Evolutionary conservation across 2,113 vertebrate species (phyloP).

Genomic region (Platycercus adscitus): DNA sequence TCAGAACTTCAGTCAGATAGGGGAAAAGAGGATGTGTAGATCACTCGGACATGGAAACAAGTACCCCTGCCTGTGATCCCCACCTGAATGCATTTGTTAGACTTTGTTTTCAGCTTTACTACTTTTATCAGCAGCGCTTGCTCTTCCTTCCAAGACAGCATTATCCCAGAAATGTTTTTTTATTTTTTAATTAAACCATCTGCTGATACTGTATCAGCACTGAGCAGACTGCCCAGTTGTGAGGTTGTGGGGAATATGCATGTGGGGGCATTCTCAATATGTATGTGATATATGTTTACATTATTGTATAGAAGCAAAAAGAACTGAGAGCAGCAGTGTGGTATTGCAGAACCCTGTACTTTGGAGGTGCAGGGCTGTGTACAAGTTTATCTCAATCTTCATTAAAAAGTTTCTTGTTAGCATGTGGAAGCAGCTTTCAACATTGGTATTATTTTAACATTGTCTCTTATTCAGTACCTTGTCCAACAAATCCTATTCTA

Average conservation of each 20-base stretch:
- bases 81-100: neutral
- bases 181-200: neutral
- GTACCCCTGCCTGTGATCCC: neutral
- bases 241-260: neutral
- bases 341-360: neutral
- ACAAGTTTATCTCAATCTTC: neutral
- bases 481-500: neutral
- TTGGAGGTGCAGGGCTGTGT: neutral
- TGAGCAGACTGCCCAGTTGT: neutral
- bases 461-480: neutral
- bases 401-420: neutral
- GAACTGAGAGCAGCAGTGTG: neutral
- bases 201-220: neutral
- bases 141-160: neutral
- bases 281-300: neutral
- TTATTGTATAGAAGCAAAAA: neutral
- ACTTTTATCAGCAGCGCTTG: neutral
- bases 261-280: neutral
- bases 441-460: neutral
- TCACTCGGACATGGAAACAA: neutral
- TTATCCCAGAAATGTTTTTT: neutral
- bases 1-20: neutral
- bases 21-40: neutral
- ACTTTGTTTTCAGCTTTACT: neutral
- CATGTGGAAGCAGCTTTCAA: neutral